These are phyloP conservation scores for Temnothorax nylanderi DNA, from an alignment of 1,140 invertebrate species.

Conservation along the genomic window DNA sequence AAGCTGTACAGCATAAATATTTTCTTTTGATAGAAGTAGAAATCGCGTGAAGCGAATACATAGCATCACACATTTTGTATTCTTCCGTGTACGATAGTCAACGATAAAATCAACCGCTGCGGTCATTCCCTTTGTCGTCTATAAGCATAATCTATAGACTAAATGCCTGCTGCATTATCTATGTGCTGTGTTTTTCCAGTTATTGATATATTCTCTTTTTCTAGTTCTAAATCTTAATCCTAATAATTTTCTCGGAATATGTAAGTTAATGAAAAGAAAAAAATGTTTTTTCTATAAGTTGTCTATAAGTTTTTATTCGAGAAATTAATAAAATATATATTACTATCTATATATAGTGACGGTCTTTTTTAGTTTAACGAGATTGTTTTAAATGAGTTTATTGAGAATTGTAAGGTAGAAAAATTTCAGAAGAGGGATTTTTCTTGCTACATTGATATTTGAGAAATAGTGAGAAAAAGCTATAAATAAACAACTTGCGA, in stretches of 20 bases:
- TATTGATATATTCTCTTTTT: slow-evolving; percentile 13
- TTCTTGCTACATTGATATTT: background rate
- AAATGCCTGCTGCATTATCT: slow-evolving; percentile 22
- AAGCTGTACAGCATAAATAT: background rate
- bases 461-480: background rate
- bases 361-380: background rate
- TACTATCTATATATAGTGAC: background rate
- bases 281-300: background rate
- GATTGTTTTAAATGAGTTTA: background rate
- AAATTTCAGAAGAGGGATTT: background rate
- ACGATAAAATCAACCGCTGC: slow-evolving; percentile 70
- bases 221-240: background rate
- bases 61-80: slow-evolving; percentile 20
- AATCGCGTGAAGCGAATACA: slow-evolving; percentile 40
- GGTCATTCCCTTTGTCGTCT: slow-evolving; percentile 74
- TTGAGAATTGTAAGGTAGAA: background rate
- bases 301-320: background rate
- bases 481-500: background rate
- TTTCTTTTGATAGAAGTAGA: background rate
- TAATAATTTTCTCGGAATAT: background rate
- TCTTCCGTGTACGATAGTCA: slow-evolving; percentile 24
- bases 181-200: background rate
- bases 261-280: background rate
- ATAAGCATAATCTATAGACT: slow-evolving; percentile 56
- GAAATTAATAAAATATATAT: background rate